Evolutionary conservation across 2,888 invertebrate genomes (phyloP).

Genomic region (Ceramica pisi): DNA sequence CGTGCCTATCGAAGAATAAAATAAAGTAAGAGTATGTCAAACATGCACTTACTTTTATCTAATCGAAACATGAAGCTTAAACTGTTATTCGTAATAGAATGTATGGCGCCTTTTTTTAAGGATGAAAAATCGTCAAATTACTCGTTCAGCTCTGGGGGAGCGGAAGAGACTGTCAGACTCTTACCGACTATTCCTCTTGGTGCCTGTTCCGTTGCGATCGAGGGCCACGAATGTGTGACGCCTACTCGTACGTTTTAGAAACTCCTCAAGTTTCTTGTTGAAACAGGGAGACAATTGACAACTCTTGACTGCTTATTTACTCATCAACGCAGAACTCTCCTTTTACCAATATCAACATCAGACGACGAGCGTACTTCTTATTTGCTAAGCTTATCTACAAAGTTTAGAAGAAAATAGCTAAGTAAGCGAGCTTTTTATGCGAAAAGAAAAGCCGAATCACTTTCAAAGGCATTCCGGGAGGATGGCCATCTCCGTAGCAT

Average conservation of each 20-base stretch:
- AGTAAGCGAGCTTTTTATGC: conserved; percentile 10
- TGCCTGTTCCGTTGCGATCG: too few species aligned
- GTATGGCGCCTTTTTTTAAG: too few species aligned
- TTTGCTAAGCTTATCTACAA: conserved; percentile 12
- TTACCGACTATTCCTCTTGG: too few species aligned
- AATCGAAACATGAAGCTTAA: background rate
- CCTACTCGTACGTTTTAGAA: background rate
- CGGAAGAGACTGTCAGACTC: too few species aligned
- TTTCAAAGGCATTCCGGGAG: conserved; percentile 25
- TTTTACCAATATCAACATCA: conserved; percentile 10
- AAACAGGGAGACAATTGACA: conserved; percentile 11
- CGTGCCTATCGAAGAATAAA: conserved; percentile 1
- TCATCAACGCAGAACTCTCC: background rate
- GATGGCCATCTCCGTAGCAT: conserved; percentile 34
- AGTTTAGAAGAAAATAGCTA: conserved; percentile 10
- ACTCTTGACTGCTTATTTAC: conserved; percentile 3
- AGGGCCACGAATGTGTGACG: too few species aligned
- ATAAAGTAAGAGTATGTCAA: background rate
- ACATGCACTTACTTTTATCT: background rate
- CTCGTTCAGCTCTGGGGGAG: too few species aligned
- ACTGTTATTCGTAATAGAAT: background rate
- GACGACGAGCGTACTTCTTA: background rate
- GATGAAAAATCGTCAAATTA: too few species aligned
- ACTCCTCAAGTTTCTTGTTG: background rate
- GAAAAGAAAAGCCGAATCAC: conserved; percentile 27